Evolutionary conservation across 35 echinoderm and acorn worm genomes (phyloP).

Genomic region (Stichopus chloronotus): DNA sequence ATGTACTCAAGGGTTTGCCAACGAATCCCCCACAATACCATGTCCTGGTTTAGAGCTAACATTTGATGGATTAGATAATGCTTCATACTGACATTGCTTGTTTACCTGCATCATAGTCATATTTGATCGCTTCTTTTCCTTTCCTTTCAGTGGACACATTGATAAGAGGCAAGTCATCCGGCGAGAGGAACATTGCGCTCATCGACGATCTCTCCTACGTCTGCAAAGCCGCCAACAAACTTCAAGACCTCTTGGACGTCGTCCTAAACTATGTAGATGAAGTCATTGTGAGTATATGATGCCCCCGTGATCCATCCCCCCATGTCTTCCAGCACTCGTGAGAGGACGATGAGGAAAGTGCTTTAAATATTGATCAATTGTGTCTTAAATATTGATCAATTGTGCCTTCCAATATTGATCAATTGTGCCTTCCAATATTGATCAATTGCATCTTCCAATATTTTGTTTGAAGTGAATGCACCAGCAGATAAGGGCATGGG

Average conservation of each 20-base stretch:
- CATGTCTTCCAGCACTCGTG: neutral
- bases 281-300: conserved; percentile 76
- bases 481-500: too few relatives aligned
- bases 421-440: too few relatives aligned
- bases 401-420: too few relatives aligned
- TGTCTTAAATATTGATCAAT: neutral
- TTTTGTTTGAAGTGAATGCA: too few relatives aligned
- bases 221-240: conserved; percentile 73
- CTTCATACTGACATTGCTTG: too few relatives aligned
- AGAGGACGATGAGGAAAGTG: neutral
- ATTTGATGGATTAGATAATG: too few relatives aligned
- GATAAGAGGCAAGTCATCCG: conserved; percentile 71
- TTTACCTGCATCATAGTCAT: too few relatives aligned
- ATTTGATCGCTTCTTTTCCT: neutral
- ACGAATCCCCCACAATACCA: too few relatives aligned
- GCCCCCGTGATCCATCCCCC: neutral
- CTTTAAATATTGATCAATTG: neutral
- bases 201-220: conserved; percentile 76
- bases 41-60: too few relatives aligned
- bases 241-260: conserved; percentile 84
- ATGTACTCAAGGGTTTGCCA: too few relatives aligned
- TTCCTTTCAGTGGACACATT: conserved; percentile 81
- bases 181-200: conserved; percentile 68
- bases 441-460: too few relatives aligned
- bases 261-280: conserved; percentile 89